Evolutionary conservation across 2,797 vertebrate genomes (phyloP), one percentile per base, ranked within the genome.

Genomic region (Rhinichthys osculus): DNA sequence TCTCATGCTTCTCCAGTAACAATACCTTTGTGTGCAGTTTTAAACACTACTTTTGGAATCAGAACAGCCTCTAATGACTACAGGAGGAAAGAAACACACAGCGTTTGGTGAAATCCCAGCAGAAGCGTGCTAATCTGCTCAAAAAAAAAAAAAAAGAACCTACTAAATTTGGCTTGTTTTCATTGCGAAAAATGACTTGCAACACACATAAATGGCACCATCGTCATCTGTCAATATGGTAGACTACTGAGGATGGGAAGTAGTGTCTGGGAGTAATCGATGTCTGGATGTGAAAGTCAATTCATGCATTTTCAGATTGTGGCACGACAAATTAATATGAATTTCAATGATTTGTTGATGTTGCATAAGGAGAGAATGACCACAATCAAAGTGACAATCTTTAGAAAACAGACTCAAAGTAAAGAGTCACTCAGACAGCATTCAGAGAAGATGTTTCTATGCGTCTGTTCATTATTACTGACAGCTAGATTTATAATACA

Each of bases 81-180:
- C 3, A 16, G 64, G 47, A 81, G 19, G 11, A 47, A 81, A 35
- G 11, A 54, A 35, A 21, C 23, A 23, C 19, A n/a, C 7, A 50
- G 57, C 0, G 1, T 52, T 44, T 82, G 66, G 42, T 35, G 42
- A 82, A 79, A 50, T 64, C 85, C 71, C 40, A 64, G 30, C 3
- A 70, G 44, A 50, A 4, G 6, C n/a, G 86, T 84, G 59, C 10
- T 85, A 89, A 89, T 90, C 83, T 30, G 19, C 84, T n/a, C n/a
- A n/a, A n/a, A n/a, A n/a, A n/a, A n/a, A n/a, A n/a, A n/a, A n/a
- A n/a, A n/a, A n/a, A 27, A 66, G 23, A 30, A 40, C 33, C 62
- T 57, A 77, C n/a, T 54, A 21, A 57, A 42, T 59, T 62, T 81
- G 83, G 19, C 74, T 89, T 80, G 66, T 85, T 83, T 89, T 81